Conservation (phyloP, 1,140 invertebrate species). For the Uloborus diversus region DNA sequence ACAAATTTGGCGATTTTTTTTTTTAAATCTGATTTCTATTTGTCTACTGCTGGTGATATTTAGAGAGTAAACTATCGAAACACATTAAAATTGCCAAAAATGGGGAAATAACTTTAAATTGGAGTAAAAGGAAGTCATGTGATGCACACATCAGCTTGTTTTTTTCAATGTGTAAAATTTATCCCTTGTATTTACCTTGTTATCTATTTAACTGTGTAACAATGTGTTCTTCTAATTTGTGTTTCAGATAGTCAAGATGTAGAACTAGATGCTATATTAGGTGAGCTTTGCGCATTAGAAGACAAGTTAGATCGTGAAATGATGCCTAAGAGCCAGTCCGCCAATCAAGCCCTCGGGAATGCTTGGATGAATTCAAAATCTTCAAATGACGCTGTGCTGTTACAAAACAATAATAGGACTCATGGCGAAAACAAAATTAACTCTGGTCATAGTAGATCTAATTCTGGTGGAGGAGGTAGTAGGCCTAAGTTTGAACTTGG, state of each 20-base stretch:
- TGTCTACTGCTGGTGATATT: too few relatives aligned
- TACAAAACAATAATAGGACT: conserved; percentile 3
- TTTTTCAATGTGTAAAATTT: too few relatives aligned
- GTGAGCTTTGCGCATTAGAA: conserved; percentile 90
- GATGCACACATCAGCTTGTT: too few relatives aligned
- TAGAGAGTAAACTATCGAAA: too few relatives aligned
- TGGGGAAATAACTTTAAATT: too few relatives aligned
- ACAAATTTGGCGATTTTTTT: too few relatives aligned
- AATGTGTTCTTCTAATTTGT: too few relatives aligned
- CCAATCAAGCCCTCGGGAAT: conserved; percentile 34
- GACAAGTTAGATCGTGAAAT: conserved; percentile 70
- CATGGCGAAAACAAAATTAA: neutral
- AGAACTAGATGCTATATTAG: conserved; percentile 93
- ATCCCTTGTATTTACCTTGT: too few relatives aligned
- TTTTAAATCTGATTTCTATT: too few relatives aligned
- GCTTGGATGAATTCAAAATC: conserved; percentile 23
- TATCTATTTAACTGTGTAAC: too few relatives aligned
- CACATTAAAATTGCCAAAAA: too few relatives aligned
- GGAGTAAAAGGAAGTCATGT: too few relatives aligned
- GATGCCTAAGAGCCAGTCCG: conserved; percentile 46
- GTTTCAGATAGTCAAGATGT: conserved; percentile 89
- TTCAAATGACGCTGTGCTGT: neutral
- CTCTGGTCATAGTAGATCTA: conserved; percentile 67
- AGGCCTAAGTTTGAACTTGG: conserved; percentile 64
- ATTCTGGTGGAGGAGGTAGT: conserved; percentile 64